A percentile compares a stretch with the other conserved stretches of the same genome.
Evolutionary conservation across 2,888 invertebrate species (phyloP).

Genomic region (Drosophila anomalata): DNA sequence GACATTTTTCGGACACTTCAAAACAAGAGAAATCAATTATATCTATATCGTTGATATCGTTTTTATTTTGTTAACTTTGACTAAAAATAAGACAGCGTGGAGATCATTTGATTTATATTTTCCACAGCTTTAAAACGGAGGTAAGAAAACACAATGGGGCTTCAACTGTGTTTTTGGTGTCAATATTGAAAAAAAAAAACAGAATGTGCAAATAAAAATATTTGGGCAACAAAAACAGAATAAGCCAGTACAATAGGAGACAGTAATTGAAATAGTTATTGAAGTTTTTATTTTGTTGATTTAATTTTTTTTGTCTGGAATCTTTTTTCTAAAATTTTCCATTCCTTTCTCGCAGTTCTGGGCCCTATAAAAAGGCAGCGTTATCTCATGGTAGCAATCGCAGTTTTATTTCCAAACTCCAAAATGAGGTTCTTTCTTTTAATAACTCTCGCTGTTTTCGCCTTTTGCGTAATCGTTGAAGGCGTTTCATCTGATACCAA

Average conservation of each 20-base stretch:
- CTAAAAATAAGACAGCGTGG: no score
- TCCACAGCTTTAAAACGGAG: no score
- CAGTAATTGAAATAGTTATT: not conserved
- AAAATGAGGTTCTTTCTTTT: not conserved
- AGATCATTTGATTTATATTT: no score
- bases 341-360: not conserved
- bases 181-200: not conserved
- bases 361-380: not conserved
- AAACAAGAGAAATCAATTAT: no score
- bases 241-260: not conserved
- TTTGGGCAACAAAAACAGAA: not conserved
- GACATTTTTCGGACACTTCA: no score
- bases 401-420: not conserved
- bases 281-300: not conserved
- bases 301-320: not conserved
- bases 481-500: not conserved
- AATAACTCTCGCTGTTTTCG: not conserved
- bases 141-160: no score
- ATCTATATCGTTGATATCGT: no score
- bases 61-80: no score
- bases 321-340: not conserved
- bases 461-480: not conserved
- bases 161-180: no score
- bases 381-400: not conserved
- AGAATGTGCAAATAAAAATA: not conserved